Conservation (phyloP, 2,797 vertebrate genomes). For the Myripristis murdjan region DNA sequence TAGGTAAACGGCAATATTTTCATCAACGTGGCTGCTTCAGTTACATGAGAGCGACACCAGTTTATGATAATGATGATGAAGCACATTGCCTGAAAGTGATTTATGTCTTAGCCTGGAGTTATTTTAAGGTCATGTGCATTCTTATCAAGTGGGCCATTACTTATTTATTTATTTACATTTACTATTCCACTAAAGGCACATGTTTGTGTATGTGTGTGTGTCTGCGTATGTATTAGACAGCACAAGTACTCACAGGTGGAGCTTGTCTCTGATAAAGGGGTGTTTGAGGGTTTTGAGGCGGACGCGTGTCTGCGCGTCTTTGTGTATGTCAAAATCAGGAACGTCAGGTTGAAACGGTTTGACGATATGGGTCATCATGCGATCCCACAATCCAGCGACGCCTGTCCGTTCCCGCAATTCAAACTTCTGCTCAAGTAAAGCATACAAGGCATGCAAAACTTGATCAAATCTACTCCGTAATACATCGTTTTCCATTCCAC, state of each 20-base stretch:
- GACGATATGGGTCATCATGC: conserved; percentile 86
- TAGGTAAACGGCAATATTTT: no score
- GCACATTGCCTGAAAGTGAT: conserved; percentile 20
- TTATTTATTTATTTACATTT: conserved; percentile 3
- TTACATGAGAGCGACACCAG: neutral
- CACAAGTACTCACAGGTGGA: conserved; percentile 92
- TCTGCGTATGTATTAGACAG: conserved; percentile 10
- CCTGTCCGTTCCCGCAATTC: conserved; percentile 90
- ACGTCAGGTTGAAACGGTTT: conserved; percentile 92
- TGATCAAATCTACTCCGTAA: conserved; percentile 1
- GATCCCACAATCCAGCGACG: conserved; percentile 86
- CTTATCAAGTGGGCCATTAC: neutral
- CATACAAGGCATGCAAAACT: conserved; percentile 27
- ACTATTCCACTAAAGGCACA: neutral
- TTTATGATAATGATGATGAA: conserved; percentile 12
- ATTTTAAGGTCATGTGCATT: conserved; percentile 11
- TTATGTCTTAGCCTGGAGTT: conserved; percentile 17
- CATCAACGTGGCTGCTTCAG: neutral
- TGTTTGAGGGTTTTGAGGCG: conserved; percentile 92
- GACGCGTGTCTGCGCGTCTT: conserved; percentile 77
- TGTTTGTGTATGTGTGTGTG: conserved; percentile 6
- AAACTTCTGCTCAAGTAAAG: conserved; percentile 86
- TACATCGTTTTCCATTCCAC: neutral
- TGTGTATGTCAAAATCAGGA: conserved; percentile 75
- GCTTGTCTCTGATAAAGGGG: conserved; percentile 95